These are phyloP conservation scores for Beroe ovata DNA, from an alignment of 37 sponge, comb jelly and placozoan genomes.

Conservation along the genomic window DNA sequence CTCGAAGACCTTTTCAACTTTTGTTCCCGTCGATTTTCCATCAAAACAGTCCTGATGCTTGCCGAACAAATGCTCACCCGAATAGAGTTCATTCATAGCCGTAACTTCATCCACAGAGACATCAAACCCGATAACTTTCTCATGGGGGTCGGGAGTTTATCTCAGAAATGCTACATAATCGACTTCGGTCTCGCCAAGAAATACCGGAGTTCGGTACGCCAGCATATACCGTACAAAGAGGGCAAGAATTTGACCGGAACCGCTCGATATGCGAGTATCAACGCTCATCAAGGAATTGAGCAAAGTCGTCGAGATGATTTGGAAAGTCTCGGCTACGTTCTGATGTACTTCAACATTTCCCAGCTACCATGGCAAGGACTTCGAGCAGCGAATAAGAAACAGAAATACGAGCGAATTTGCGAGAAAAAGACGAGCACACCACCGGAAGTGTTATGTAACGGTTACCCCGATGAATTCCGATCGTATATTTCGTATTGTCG, in stretches of 20 bases:
- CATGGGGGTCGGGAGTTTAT: conserved; percentile 89
- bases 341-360: conserved; percentile 98
- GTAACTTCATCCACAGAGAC: conserved; percentile 98
- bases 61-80: conserved; percentile 98
- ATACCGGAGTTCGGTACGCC: conserved; percentile 91
- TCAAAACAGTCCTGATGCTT: conserved; percentile 99
- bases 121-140: conserved; percentile 99
- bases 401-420: conserved; percentile 97
- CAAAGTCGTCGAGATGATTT: conserved; percentile 88
- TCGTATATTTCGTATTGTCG: conserved; percentile 98
- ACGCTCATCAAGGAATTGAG: conserved; percentile 89
- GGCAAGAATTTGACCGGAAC: conserved; percentile 99
- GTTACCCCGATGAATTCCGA: conserved; percentile 96
- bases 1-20: conserved; percentile 98
- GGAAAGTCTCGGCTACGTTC: conserved; percentile 96
- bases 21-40: conserved; percentile 92
- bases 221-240: conserved; percentile 94
- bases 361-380: conserved; percentile 98
- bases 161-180: conserved; percentile 83
- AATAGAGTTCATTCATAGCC: conserved; percentile 96
- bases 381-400: conserved; percentile 97
- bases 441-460: conserved; percentile 95
- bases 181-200: conserved; percentile 99
- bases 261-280: conserved; percentile 97
- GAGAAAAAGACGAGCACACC: conserved; percentile 98